A percentile compares a stretch with the other conserved stretches of the same genome.
phyloP scores from a whole-genome alignment of 2,888 invertebrate genomes.

The Mermis nigrescens region DNA sequence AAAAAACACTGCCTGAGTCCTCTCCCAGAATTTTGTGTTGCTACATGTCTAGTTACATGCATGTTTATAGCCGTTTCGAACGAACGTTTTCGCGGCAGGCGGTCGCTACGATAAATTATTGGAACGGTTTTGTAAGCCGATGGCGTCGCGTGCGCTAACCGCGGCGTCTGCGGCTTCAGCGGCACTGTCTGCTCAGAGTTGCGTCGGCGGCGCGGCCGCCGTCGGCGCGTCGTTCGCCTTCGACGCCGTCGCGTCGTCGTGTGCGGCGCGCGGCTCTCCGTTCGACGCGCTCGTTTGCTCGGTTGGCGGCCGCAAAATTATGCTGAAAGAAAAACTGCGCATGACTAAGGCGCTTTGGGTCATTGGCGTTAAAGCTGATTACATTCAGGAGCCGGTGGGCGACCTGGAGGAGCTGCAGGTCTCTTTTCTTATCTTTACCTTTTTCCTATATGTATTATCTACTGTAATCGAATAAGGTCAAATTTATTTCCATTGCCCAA shows the following conservation, averaged over 20 bases:
- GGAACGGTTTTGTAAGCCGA: constrained; percentile 13
- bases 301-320: constrained; percentile 39
- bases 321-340: constrained; percentile 41
- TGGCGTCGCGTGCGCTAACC: neutral
- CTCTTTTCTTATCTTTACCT: no score
- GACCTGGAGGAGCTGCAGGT: constrained; percentile 7
- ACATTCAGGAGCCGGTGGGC: constrained; percentile 40
- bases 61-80: constrained; percentile 39
- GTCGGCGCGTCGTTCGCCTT: constrained; percentile 67
- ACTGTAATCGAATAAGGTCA: no score
- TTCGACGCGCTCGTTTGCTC: constrained; percentile 49
- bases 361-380: constrained; percentile 46
- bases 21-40: no score
- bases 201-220: constrained; percentile 39
- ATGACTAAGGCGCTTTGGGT: constrained; percentile 49
- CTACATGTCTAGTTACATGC: no score
- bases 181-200: no score
- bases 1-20: no score
- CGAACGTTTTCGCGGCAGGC: constrained; percentile 61
- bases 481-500: no score
- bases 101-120: constrained; percentile 72
- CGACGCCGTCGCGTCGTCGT: constrained; percentile 44
- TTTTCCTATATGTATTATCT: no score
- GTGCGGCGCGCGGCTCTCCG: neutral
- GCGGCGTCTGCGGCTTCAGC: no score